A percentile compares a stretch with the other conserved stretches of the same genome.
Conservation (phyloP, 64 coral and sea anemone species). For the Pachyseris speciosa region DNA sequence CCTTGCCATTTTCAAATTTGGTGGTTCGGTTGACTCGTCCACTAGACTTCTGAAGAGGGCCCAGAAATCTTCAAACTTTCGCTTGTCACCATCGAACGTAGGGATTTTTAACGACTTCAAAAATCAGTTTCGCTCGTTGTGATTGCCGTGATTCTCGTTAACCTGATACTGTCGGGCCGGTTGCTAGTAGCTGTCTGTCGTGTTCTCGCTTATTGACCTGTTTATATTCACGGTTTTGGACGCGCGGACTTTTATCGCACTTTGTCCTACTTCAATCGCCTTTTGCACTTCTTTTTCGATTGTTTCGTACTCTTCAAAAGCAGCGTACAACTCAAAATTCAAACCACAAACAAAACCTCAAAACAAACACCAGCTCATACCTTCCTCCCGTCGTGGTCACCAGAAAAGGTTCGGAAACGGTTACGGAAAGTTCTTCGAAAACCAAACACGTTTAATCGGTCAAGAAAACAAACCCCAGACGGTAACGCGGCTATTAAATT, state of each 20-base stretch:
- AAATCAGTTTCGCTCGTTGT: not conserved
- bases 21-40: conserved; percentile 8
- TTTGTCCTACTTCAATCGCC: conserved; percentile 43
- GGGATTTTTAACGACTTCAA: not conserved
- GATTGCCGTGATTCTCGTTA: not conserved
- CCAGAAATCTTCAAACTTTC: conserved; percentile 42
- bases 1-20: conserved; percentile 57
- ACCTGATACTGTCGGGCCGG: no score
- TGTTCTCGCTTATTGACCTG: not conserved
- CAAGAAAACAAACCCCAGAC: no score
- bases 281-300: conserved; percentile 47
- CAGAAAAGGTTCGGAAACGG: no score
- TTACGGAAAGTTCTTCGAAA: no score
- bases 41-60: conserved; percentile 12
- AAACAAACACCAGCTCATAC: no score
- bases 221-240: no score
- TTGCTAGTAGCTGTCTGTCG: not conserved
- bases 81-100: conserved; percentile 52
- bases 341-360: no score
- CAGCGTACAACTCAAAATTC: no score
- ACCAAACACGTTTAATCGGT: no score
- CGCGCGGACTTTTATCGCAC: conserved; percentile 16
- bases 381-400: no score
- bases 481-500: no score
- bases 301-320: no score